A percentile compares a stretch with the other conserved stretches of the same genome.
Conservation (phyloP, 2,113 vertebrate species). For the Siniperca knerii region DNA sequence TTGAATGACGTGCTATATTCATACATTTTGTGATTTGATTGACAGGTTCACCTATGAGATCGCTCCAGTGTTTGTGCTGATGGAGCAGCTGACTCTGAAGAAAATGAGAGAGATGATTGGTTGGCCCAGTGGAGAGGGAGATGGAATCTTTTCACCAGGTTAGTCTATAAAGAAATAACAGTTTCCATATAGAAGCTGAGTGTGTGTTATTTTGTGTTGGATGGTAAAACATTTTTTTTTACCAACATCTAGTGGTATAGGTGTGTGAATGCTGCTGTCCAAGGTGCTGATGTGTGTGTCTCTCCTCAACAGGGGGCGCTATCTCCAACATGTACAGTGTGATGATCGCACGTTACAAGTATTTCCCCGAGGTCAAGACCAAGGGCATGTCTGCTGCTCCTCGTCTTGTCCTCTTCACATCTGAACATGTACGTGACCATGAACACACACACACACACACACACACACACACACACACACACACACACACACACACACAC, state of each 20-base stretch:
- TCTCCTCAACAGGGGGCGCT: constrained; percentile 89
- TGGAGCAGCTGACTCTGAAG: constrained; percentile 98
- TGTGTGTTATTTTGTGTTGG: too few relatives aligned
- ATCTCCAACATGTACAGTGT: constrained; percentile 99
- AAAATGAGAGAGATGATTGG: constrained; percentile 99
- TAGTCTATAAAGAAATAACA: constrained; percentile 5
- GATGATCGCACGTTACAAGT: constrained; percentile 98
- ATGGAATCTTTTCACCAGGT: constrained; percentile 98
- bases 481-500: constrained; percentile 16
- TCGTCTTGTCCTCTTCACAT: constrained; percentile 97
- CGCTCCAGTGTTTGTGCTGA: constrained; percentile 98
- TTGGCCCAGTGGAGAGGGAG: constrained; percentile 95
- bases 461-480: constrained; percentile 19
- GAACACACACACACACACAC: constrained; percentile 12
- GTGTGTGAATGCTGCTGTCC: constrained; percentile 18
- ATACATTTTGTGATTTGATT: constrained; percentile 21
- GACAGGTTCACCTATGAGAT: constrained; percentile 99
- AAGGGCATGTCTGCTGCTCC: constrained; percentile 98
- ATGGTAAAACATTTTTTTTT: neutral
- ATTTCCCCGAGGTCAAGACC: constrained; percentile 97
- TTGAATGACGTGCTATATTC: neutral
- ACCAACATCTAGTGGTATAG: too few relatives aligned
- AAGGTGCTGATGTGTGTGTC: constrained; percentile 42
- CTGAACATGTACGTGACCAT: constrained; percentile 90
- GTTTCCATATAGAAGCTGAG: neutral